Conservation (phyloP, 2,888 invertebrate genomes). For the Caenorhabditis drosophilae region DNA sequence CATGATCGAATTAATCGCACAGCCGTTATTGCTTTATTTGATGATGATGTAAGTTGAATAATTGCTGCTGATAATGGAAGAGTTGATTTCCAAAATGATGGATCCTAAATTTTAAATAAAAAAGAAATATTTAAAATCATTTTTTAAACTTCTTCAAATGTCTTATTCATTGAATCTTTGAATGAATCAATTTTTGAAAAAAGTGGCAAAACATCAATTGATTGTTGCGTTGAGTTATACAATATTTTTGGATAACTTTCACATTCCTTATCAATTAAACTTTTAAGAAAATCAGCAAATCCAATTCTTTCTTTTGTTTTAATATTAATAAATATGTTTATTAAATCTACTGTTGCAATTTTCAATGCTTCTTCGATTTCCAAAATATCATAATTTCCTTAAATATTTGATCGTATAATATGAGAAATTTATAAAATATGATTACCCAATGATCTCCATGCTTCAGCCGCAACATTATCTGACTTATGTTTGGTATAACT, state of each 20-base stretch:
- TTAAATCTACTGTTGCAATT: not conserved
- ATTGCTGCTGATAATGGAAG: constrained; percentile 14
- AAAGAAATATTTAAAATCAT: not conserved
- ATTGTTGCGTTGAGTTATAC: constrained; percentile 6
- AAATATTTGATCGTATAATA: not conserved
- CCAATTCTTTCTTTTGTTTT: constrained; percentile 6
- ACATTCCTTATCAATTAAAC: constrained; percentile 5
- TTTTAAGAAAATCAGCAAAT: constrained; percentile 12
- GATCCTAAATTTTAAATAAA: constrained; percentile 5
- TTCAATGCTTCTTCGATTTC: constrained; percentile 1
- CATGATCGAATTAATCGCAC: constrained; percentile 10
- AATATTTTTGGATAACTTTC: constrained; percentile 17
- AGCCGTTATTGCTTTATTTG: constrained; percentile 4
- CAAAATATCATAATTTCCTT: constrained; percentile 2
- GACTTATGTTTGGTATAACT: constrained; percentile 4
- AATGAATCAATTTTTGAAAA: constrained; percentile 12
- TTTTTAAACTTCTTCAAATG: constrained; percentile 3
- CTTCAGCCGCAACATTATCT: constrained; percentile 5
- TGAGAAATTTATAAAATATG: not conserved
- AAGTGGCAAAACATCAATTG: constrained; percentile 7
- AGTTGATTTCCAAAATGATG: constrained; percentile 26
- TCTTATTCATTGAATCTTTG: constrained; percentile 8
- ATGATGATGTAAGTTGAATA: constrained; percentile 10
- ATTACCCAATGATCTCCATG: constrained; percentile 18
- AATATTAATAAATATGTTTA: not conserved